Evolutionary conservation across 2,797 vertebrate genomes (phyloP), one percentile per base, ranked within the genome.

Genomic region (Halcyon leucocephala): DNA sequence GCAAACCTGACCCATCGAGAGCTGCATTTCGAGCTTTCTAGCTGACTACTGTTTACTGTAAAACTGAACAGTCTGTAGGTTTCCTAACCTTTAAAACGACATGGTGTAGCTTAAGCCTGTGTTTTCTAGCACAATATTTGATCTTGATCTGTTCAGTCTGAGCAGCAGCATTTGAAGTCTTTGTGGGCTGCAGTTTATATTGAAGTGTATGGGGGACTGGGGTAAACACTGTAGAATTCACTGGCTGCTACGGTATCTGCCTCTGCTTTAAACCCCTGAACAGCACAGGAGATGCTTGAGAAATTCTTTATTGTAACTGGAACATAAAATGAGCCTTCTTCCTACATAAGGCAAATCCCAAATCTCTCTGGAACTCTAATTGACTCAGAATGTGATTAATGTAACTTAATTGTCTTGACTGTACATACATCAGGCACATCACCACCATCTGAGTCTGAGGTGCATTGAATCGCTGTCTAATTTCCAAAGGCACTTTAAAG

Each of bases 311-410:
- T 96, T 86, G 73, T 91, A 95, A 89, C 80, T 95, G 93, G 81
- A 95, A 95, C 91, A 25, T 67, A 88, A 96, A 97, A 90, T 80
- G 94, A 93, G 93, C 78, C 87, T 95, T 90, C 89, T 97, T 89
- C 78, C 93, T 96, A 94, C 94, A 89, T 60, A 76, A 96, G 80
- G 69, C 86, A 97, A 97, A 95, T 89, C 93, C 92, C 91, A 93
- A 95, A 96, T 95, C 92, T 97, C 95, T 79, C 86, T 51, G 90
- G 87, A 97, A 92, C 87, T 74, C 85, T 97, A 97, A 97, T 97
- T 97, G 97, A 94, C 94, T 97, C 94, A 55, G 95, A 95, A 97
- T 93, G 95, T 97, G 97, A 97, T 97, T 97, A 97, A 97, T 97
- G 92, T 97, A 97, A 97, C 93, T 94, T 97, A 97, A 97, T 97